A percentile compares a stretch with the other conserved stretches of the same genome.
Conservation (phyloP, 2,113 vertebrate species). For the Heterocephalus glaber region DNA sequence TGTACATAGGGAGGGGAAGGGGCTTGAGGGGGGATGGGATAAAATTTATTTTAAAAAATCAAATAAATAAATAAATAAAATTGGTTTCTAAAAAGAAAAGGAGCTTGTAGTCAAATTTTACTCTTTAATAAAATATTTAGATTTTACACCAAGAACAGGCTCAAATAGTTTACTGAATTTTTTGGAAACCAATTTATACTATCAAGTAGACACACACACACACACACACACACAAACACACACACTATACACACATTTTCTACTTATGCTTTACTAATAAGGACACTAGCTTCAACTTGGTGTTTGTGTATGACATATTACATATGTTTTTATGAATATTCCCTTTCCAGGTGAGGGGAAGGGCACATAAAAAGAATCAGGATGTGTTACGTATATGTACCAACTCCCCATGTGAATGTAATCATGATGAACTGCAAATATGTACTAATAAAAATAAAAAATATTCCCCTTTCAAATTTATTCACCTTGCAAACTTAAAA, state of each 20-base stretch:
- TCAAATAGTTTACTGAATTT: background rate
- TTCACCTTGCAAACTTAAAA: constrained; percentile 27
- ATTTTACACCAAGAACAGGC: constrained; percentile 25
- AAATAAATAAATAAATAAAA: too few species aligned
- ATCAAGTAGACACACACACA: background rate
- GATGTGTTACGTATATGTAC: background rate
- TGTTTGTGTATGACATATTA: background rate
- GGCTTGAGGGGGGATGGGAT: too few species aligned
- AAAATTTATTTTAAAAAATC: too few species aligned
- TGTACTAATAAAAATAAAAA: background rate
- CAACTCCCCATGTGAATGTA: background rate
- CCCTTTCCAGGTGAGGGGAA: background rate
- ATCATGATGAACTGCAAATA: background rate
- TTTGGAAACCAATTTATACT: background rate
- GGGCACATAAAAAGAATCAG: background rate
- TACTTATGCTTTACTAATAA: constrained; percentile 7
- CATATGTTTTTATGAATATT: background rate
- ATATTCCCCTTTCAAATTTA: background rate
- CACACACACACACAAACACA: too few species aligned
- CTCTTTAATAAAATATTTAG: constrained; percentile 10
- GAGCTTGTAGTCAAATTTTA: background rate
- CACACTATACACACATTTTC: background rate
- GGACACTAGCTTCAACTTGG: constrained; percentile 14
- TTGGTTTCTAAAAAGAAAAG: background rate
- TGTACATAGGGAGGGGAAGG: too few species aligned